phyloP scores from a whole-genome alignment of 2,888 invertebrate genomes.

The Parapristionchus giblindavisi region DNA sequence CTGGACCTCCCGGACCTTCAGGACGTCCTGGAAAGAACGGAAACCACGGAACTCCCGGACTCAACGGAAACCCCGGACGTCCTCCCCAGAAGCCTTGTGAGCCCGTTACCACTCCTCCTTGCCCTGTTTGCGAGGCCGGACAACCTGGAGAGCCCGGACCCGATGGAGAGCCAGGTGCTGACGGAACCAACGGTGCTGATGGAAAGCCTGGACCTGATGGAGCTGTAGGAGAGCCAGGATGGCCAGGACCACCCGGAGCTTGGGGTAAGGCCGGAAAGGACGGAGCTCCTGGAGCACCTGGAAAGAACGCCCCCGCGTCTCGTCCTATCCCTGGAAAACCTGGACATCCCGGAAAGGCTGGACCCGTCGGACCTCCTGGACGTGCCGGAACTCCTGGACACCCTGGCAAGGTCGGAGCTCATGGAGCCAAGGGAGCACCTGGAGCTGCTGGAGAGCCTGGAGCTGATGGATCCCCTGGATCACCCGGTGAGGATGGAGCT shows the following conservation, averaged over 20 bases:
- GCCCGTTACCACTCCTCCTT: slow-evolving; percentile 56
- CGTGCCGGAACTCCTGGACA: slow-evolving; percentile 38
- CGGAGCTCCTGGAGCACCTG: slow-evolving; percentile 57
- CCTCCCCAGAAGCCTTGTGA: slow-evolving; percentile 61
- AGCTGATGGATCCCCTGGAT: slow-evolving; percentile 49
- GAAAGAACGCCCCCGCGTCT: slow-evolving; percentile 43
- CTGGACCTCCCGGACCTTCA: slow-evolving; percentile 57
- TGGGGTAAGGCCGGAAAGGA: slow-evolving; percentile 57
- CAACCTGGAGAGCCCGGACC: slow-evolving; percentile 57
- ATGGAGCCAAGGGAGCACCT: slow-evolving; percentile 28
- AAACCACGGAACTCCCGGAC: slow-evolving; percentile 51
- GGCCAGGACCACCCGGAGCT: slow-evolving; percentile 55
- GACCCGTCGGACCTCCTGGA: slow-evolving; percentile 41
- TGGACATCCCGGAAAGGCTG: slow-evolving; percentile 41
- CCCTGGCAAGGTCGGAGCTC: slow-evolving; percentile 43
- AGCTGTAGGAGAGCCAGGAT: slow-evolving; percentile 51
- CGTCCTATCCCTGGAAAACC: slow-evolving; percentile 38
- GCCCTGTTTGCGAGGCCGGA: slow-evolving; percentile 57
- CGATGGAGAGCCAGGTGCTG: slow-evolving; percentile 51
- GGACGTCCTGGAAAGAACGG: slow-evolving; percentile 59
- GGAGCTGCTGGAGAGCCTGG: slow-evolving; percentile 44
- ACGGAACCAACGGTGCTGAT: slow-evolving; percentile 55
- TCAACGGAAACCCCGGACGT: slow-evolving; percentile 61
- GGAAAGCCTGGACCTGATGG: slow-evolving; percentile 57
- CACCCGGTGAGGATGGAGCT: slow-evolving; percentile 46